Percentiles rank a stretch among this genome's conserved stretches.
Evolutionary conservation across 2,888 invertebrate species (phyloP).

Genomic region (Drymonia ruficornis): DNA sequence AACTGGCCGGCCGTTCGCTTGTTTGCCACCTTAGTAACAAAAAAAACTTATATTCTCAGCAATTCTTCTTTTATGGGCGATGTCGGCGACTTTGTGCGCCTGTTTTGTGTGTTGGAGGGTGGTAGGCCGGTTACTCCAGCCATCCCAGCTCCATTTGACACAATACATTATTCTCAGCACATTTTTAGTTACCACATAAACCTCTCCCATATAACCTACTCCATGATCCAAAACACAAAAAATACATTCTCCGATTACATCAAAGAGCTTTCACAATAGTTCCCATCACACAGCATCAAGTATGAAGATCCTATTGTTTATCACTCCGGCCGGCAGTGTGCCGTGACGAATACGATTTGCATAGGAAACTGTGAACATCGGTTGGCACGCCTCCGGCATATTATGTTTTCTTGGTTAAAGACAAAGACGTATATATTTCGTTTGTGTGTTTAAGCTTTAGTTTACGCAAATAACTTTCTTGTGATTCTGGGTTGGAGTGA

Average conservation of each 20-base stretch:
- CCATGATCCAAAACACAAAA: not conserved
- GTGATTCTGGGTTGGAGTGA: slow-evolving; percentile 7
- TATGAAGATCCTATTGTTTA: slow-evolving; percentile 42
- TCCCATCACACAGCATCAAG: slow-evolving; percentile 15
- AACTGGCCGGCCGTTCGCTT: no score
- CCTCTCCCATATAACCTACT: not conserved
- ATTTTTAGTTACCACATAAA: not conserved
- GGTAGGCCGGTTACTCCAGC: no score
- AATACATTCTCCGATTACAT: slow-evolving; percentile 27
- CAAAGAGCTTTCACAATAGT: slow-evolving; percentile 15
- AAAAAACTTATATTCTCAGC: no score
- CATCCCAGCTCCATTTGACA: no score
- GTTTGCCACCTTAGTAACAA: no score
- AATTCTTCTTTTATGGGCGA: no score
- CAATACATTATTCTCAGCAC: no score
- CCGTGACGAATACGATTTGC: slow-evolving; percentile 65
- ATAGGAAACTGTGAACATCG: slow-evolving; percentile 61
- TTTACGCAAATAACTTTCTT: slow-evolving; percentile 26
- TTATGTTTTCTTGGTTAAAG: slow-evolving; percentile 50
- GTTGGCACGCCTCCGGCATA: slow-evolving; percentile 48
- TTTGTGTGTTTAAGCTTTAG: slow-evolving; percentile 27
- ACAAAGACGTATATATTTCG: slow-evolving; percentile 31
- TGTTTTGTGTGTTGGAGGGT: no score
- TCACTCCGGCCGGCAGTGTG: slow-evolving; percentile 32
- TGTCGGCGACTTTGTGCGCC: no score